phyloP scores from a whole-genome alignment of 2,888 invertebrate species.

The Stenodema calcarata region DNA sequence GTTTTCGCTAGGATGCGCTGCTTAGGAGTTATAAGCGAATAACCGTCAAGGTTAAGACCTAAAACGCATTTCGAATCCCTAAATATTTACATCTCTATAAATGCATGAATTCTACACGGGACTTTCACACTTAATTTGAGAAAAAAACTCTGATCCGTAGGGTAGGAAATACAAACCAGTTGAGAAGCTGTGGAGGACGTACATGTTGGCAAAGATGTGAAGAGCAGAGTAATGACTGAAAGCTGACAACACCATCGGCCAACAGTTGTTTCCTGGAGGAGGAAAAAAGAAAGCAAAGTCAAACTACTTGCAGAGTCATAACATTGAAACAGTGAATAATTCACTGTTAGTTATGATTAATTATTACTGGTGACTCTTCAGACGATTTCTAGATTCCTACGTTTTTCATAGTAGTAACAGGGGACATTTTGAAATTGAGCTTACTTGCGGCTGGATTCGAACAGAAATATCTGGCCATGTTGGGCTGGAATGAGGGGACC shows the following conservation, averaged over 20 bases:
- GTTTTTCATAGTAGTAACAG: too few relatives aligned
- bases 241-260: constrained; percentile 91
- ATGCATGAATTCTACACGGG: too few relatives aligned
- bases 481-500: constrained; percentile 71
- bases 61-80: too few relatives aligned
- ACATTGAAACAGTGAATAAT: too few relatives aligned
- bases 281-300: constrained; percentile 52
- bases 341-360: too few relatives aligned
- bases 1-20: too few relatives aligned
- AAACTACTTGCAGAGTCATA: constrained; percentile 42
- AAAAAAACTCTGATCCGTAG: neutral
- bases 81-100: too few relatives aligned
- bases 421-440: constrained; percentile 60
- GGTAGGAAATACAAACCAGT: constrained; percentile 61
- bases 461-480: constrained; percentile 85
- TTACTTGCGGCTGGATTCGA: constrained; percentile 80
- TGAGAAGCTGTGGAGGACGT: constrained; percentile 87
- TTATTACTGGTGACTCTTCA: too few relatives aligned
- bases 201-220: constrained; percentile 95
- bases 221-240: constrained; percentile 90
- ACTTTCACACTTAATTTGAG: too few relatives aligned
- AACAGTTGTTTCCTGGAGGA: constrained; percentile 73
- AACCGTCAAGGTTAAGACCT: too few relatives aligned
- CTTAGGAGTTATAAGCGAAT: too few relatives aligned
- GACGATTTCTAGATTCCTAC: too few relatives aligned